Conservation (phyloP, 2,888 invertebrate species). For the Lumbricus terrestris region DNA sequence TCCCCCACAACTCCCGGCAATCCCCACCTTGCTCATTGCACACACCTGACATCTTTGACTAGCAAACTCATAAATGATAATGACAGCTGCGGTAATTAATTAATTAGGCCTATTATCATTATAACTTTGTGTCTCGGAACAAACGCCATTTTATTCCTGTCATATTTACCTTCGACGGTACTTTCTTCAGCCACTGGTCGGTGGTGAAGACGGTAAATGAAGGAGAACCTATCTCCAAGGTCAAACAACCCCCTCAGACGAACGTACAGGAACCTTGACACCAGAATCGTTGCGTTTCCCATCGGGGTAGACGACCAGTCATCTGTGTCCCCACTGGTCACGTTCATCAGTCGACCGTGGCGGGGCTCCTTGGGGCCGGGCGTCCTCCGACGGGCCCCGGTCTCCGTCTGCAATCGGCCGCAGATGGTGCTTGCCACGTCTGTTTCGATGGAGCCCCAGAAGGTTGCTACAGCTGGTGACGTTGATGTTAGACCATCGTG, state of each 20-base stretch:
- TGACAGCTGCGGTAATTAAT: no score
- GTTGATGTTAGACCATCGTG: background rate
- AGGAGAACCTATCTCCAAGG: background rate
- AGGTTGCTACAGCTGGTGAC: background rate
- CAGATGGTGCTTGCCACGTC: background rate
- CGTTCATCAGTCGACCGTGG: background rate
- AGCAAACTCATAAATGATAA: no score
- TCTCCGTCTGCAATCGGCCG: background rate
- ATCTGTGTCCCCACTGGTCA: background rate
- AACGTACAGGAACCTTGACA: background rate
- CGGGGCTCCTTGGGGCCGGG: background rate
- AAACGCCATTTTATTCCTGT: no score
- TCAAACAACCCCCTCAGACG: background rate
- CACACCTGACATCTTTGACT: no score
- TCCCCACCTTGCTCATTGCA: no score
- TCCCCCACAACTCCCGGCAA: no score
- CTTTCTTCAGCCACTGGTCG: background rate
- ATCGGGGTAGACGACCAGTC: background rate
- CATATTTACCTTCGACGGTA: background rate
- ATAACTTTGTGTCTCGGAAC: no score
- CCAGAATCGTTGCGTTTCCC: background rate
- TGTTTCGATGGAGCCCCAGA: slow-evolving; percentile 3
- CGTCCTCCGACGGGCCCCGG: background rate
- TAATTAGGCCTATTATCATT: no score
- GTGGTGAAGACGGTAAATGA: background rate